Evolutionary conservation across 2,797 vertebrate species (phyloP), one percentile per base, ranked within the genome.

Genomic region (Ptychobarbus kaznakovi): DNA sequence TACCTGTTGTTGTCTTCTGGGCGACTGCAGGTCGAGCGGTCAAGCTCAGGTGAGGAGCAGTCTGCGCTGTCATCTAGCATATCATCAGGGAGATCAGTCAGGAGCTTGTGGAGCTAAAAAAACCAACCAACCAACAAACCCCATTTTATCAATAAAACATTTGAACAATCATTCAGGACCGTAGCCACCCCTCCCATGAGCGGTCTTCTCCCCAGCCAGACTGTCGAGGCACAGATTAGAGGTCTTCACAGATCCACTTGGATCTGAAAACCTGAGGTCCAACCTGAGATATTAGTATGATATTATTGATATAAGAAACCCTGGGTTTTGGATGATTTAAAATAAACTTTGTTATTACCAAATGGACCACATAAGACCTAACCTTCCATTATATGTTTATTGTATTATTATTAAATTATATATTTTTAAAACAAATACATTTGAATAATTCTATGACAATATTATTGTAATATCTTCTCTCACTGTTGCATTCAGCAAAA

Each of bases 71-170:
- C 97, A 69, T 99, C 98, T 86, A 99, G 95, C 97, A 99, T 97
- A 90, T 99, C 97, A 94, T 99, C 98, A 0, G 98, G 97, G 91
- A 99, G 95, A 92, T 97, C 97, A 16, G 97, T 98, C 92, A 99
- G 92, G 32, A 99, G 92, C 22, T 97, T 97, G 84, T 99, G 97
- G 86, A 99, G 92, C 98, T 99, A n/a, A 61, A 58, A 58, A 16
- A 9, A 51, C 13, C 4, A 77, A 76, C 7, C 53, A 49, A 76
- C 0, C 6, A 51, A n/a, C 51, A 63, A 15, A 63, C 4, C 2
- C 8, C 35, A 42, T 13, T 65, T 28, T 7, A 65, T 28, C 1
- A 49, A 49, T 49, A 25, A 28, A 61, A 28, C 5, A 4, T 25
- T 15, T 15, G 25, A 28, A 13, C 61, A 65, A 35, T 12, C 46